phyloP scores from a whole-genome alignment of 2,888 invertebrate genomes.

The Andricus curvator region DNA sequence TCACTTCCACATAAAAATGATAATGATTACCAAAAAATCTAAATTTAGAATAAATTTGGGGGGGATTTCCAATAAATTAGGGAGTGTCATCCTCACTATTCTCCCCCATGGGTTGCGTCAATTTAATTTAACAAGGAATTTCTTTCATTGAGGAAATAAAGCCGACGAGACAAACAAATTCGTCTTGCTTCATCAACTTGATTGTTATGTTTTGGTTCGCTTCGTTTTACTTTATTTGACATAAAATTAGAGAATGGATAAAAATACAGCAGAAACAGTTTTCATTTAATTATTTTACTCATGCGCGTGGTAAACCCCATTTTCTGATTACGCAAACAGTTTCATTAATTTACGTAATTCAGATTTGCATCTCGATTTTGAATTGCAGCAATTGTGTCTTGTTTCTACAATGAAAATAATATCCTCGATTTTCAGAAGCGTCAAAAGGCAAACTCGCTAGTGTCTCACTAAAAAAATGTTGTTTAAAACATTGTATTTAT shows the following conservation, averaged over 20 bases:
- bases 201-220: not conserved
- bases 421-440: not conserved
- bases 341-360: not conserved
- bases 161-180: not conserved
- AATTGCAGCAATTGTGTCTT: not conserved
- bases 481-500: not conserved
- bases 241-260: not conserved
- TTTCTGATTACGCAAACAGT: not conserved
- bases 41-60: not conserved
- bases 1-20: not conserved
- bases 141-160: slow-evolving; percentile 7
- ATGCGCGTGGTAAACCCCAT: not conserved
- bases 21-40: not conserved
- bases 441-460: not conserved
- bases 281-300: not conserved
- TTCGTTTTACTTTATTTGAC: not conserved
- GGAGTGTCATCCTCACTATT: not conserved
- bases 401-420: not conserved
- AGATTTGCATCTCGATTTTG: not conserved
- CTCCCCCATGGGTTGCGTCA: not conserved
- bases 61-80: not conserved
- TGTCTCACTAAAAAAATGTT: not conserved
- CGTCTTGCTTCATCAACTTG: not conserved
- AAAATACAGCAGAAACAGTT: not conserved
- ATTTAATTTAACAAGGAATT: not conserved